Base-by-base conservation (phyloP, 2,888 invertebrate genomes). In the Vannuccia rotundouncinata region DNA sequence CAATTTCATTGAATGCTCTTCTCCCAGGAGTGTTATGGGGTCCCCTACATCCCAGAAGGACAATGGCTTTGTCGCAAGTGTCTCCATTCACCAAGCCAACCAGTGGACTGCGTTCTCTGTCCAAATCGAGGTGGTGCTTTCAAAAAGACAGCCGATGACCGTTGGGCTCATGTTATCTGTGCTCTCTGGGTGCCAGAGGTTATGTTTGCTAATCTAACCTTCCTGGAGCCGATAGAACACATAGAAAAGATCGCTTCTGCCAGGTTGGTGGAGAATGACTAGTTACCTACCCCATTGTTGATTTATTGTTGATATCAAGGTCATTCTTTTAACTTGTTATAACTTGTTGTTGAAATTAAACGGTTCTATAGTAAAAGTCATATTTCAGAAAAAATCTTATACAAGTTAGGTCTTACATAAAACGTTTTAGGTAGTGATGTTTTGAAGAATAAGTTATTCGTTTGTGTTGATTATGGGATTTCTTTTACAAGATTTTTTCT, bases 131-230 rank as follows among this genome's bases (percentile, higher is more conserved):
- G 95, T 79, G 99, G 98, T 80, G 99, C 99, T 31, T 97, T 99
- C 87, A 99, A 99, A 88, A 97, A 97, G 89, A 96, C 97, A 0
- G 95, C 96, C 87, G 92, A 94, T 85, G 91, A 93, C 0, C 92
- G 93, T 0, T 99, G 99, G 99, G 97, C 96, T 0, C 99, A 99
- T 87, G 98, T 99, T 0, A 95, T 97, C 0, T 99, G 99, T 88
- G 98, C 98, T 0, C 90, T 99, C 0, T 99, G 99, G 98, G 95
- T 99, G 84, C 98, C 98, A 0, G 99, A 99, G 91, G 97, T 91
- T 0, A 95, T 82, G 30, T 81, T 81, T 74, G 78, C 78, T 13
- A 79, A 81, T 82, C 30, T 74, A 10, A 97, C 91, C 10, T 97
- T 98, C 86, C 90, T 98, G 83, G 99, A 99, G 88, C 98, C 99